Evolutionary conservation across 2,113 vertebrate genomes (phyloP).

Genomic region (Brachypteracias leptosomus): DNA sequence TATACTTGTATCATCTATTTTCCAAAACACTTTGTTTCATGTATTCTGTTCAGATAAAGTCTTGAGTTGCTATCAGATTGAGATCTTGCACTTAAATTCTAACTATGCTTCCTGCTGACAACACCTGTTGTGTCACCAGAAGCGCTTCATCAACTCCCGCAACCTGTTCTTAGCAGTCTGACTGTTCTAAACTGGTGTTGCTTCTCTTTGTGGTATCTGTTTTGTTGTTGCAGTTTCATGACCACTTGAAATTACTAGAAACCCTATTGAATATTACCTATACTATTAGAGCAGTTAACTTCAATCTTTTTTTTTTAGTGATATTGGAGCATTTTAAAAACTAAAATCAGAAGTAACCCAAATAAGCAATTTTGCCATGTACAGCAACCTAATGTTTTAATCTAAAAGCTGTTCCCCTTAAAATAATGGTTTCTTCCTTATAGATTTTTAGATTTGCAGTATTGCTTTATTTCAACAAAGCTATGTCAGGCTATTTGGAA

Average conservation of each 20-base stretch:
- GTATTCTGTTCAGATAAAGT: neutral
- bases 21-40: neutral
- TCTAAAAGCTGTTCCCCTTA: neutral
- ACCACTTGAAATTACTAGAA: neutral
- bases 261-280: neutral
- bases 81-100: neutral
- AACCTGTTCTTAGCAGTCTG: neutral
- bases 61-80: neutral
- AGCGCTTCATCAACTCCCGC: neutral
- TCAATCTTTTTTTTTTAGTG: neutral
- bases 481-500: neutral
- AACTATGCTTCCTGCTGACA: neutral
- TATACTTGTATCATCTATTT: neutral
- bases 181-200: neutral
- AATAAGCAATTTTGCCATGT: neutral
- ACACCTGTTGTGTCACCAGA: neutral
- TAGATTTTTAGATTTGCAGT: neutral
- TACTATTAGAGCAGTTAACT: neutral
- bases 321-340: neutral
- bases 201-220: neutral
- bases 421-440: neutral
- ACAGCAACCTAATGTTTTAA: neutral
- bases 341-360: neutral
- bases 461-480: neutral
- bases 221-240: neutral